A percentile compares a stretch with the other conserved stretches of the same genome.
Evolutionary conservation across 1,140 invertebrate genomes (phyloP).

Genomic region (Hydropsyche tenuis): DNA sequence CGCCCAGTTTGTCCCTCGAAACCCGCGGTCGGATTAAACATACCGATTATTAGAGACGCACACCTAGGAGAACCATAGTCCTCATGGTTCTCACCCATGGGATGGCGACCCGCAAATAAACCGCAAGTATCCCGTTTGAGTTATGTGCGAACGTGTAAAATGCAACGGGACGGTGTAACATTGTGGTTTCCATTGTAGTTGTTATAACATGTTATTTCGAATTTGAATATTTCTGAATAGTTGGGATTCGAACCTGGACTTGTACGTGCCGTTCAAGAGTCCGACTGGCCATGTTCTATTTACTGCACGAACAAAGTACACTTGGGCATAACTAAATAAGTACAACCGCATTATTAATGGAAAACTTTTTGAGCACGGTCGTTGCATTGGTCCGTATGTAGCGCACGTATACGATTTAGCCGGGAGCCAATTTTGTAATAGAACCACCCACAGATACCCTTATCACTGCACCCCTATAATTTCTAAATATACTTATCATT

Average conservation of each 20-base stretch:
- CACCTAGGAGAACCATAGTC: not conserved
- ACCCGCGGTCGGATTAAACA: constrained; percentile 23
- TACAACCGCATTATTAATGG: constrained; percentile 1
- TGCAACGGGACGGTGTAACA: no score
- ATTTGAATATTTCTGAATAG: no score
- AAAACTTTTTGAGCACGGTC: constrained; percentile 10
- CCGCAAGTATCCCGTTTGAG: no score
- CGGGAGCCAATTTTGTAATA: constrained; percentile 27
- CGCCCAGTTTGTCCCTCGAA: not conserved
- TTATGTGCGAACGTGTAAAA: no score
- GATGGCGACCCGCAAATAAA: no score
- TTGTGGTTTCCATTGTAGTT: no score
- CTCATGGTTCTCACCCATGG: no score
- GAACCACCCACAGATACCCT: not conserved
- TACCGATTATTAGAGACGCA: constrained; percentile 25
- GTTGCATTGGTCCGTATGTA: not conserved
- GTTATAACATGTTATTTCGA: no score
- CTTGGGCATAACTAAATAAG: constrained; percentile 5
- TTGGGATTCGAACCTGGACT: no score
- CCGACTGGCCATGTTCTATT: not conserved
- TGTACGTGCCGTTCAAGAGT: no score
- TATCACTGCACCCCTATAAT: no score
- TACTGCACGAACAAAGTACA: constrained; percentile 6
- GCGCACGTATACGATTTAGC: constrained; percentile 37
- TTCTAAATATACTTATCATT: no score